These are phyloP conservation scores for Lineus longissimus DNA, from an alignment of 1,140 invertebrate genomes.

Conservation along the genomic window DNA sequence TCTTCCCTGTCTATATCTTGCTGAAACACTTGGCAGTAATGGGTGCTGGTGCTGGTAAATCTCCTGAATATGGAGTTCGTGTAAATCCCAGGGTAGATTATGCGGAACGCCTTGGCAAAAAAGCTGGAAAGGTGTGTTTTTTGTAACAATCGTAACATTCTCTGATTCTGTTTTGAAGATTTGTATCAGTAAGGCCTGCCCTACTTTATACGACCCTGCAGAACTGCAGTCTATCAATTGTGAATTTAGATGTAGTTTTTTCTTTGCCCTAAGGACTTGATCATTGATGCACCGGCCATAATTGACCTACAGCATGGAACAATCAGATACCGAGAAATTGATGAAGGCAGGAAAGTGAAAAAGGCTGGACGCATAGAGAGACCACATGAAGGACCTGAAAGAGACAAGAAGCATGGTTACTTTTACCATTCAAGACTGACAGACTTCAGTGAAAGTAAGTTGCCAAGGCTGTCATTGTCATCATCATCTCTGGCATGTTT, in stretches of 20 bases:
- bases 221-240: too few relatives aligned
- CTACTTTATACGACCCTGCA: too few relatives aligned
- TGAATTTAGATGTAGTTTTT: not conserved
- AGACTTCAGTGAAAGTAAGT: conserved; percentile 37
- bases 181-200: not conserved
- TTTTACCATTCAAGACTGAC: conserved; percentile 42
- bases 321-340: conserved; percentile 35
- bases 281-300: conserved; percentile 37
- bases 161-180: not conserved
- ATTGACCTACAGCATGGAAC: conserved; percentile 43
- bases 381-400: conserved; percentile 33
- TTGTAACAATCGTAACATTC: not conserved
- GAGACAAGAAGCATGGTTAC: conserved; percentile 37
- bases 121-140: conserved; percentile 26
- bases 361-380: conserved; percentile 25
- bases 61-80: conserved; percentile 23
- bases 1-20: too few relatives aligned
- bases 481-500: not conserved
- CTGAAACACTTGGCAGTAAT: too few relatives aligned
- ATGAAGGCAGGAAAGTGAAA: conserved; percentile 19
- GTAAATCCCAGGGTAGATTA: conserved; percentile 33
- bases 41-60: conserved; percentile 27
- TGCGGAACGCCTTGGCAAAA: conserved; percentile 22
- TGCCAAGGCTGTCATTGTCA: not conserved
- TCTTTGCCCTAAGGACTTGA: conserved; percentile 17